Base-by-base conservation (phyloP, 1,140 invertebrate genomes). In the Arctopsyche grandis region DNA sequence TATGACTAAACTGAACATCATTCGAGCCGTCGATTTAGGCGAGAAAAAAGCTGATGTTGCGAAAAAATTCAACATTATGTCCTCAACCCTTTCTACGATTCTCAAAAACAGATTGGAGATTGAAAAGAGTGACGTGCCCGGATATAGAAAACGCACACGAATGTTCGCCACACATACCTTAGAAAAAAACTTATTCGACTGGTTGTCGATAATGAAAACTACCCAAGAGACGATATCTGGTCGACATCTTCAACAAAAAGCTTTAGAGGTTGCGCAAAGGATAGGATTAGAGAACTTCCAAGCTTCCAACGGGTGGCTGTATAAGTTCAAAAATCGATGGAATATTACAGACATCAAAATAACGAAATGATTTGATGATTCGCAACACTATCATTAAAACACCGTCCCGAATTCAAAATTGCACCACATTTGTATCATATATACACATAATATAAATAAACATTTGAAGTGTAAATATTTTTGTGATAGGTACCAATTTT, bases 261-360 rank as follows among this genome's bases (percentile, higher is more conserved):
- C 48, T 14, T 10, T 52, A 52, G 48, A 52, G 12, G 16, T 52
- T 1, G 48, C 48, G 12, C 10, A 52, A 52, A 52, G 48, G 16
- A 52, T 52, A 16, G 48, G 48, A 14, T 16, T 52, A 52, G 48
- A 52, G 4, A 52, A 52, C 12, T 52, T 52, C 16, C 48, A 52
- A 52, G 48, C 48, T 1, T 52, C 48, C 12, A 52, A 52, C 16
- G 48, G 12, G 1, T 52, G 48, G 48, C 10, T 52, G 4, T 52
- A 52, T 52, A 52, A 52, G 16, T 52, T 52, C 48, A 52, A 52
- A 52, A 52, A 52, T 52, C 48, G 48, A 3, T 52, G 48, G 48
- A 52, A 52, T 10, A 52, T 52, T 16, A 52, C 48, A 12, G 48
- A 52, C 16, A 52, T 52, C 12, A 52, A 52, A 16, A 52, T 52